These are phyloP conservation scores for Arctia plantaginis DNA, from an alignment of 2,888 invertebrate species.

Conservation along the genomic window DNA sequence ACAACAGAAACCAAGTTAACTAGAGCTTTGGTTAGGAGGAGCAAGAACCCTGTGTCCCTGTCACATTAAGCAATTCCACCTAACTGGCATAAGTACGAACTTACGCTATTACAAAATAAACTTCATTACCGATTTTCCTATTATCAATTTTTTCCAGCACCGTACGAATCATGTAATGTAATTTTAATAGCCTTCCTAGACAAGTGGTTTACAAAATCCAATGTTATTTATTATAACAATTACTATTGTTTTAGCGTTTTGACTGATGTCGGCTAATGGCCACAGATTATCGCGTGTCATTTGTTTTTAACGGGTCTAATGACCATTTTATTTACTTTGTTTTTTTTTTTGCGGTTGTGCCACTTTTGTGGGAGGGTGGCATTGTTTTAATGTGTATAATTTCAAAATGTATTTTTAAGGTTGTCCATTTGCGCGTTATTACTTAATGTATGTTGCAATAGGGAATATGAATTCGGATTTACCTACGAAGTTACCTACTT, in stretches of 20 bases:
- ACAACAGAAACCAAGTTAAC: too few relatives aligned
- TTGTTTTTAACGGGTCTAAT: slow-evolving; percentile 62
- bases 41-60: too few relatives aligned
- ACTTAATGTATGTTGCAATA: not conserved
- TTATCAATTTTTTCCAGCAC: slow-evolving; percentile 37
- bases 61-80: not conserved
- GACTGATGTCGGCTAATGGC: slow-evolving; percentile 75
- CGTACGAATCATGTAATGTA: slow-evolving; percentile 47
- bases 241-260: slow-evolving; percentile 76
- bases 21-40: too few relatives aligned
- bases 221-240: slow-evolving; percentile 73
- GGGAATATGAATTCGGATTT: too few relatives aligned
- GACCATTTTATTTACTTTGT: slow-evolving; percentile 44
- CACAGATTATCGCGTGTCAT: slow-evolving; percentile 67
- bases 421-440: not conserved
- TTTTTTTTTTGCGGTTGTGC: slow-evolving; percentile 41
- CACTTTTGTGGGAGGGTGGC: slow-evolving; percentile 30
- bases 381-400: slow-evolving; percentile 20
- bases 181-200: slow-evolving; percentile 55
- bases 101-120: not conserved
- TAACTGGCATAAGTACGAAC: too few relatives aligned
- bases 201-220: slow-evolving; percentile 56
- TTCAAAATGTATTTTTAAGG: slow-evolving; percentile 6
- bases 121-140: slow-evolving; percentile 4
- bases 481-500: too few relatives aligned